phyloP scores from a whole-genome alignment of 1,140 invertebrate species.

The Panagrolaimus sp. region DNA sequence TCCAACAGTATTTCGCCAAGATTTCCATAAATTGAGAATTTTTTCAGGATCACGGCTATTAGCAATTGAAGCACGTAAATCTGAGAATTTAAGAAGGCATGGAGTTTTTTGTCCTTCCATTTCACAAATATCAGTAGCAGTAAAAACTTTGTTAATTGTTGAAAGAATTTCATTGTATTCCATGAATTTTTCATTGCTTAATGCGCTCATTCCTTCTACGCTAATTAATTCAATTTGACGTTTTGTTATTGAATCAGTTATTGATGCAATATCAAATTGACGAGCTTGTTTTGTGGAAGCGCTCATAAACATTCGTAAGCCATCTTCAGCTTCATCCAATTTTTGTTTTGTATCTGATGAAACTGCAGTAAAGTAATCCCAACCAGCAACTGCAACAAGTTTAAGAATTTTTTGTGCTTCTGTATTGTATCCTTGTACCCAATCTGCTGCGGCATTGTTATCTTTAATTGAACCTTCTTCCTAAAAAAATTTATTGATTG shows the following conservation, averaged over 20 bases:
- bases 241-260: conserved; percentile 1
- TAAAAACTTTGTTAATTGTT: conserved; percentile 39
- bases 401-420: conserved; percentile 38
- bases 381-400: conserved; percentile 37
- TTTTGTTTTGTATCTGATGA: conserved; percentile 42
- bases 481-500: conserved; percentile 26
- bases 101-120: conserved; percentile 15
- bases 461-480: conserved; percentile 35
- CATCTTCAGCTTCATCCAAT: conserved; percentile 45
- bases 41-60: conserved; percentile 22
- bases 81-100: conserved; percentile 27
- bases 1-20: conserved; percentile 34
- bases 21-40: conserved; percentile 27
- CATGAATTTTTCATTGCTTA: conserved; percentile 20
- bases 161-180: conserved; percentile 32
- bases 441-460: conserved; percentile 16
- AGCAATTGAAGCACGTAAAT: conserved; percentile 21
- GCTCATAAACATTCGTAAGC: conserved; percentile 16
- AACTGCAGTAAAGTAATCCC: conserved; percentile 47
- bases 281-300: conserved; percentile 27
- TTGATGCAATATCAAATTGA: conserved; percentile 33
- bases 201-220: conserved; percentile 41
- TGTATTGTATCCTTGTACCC: conserved; percentile 36
- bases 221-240: conserved; percentile 27
- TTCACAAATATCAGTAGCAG: conserved; percentile 25